Evolutionary conservation across 2,797 vertebrate genomes (phyloP).

Genomic region (Xenentodon cancila): DNA sequence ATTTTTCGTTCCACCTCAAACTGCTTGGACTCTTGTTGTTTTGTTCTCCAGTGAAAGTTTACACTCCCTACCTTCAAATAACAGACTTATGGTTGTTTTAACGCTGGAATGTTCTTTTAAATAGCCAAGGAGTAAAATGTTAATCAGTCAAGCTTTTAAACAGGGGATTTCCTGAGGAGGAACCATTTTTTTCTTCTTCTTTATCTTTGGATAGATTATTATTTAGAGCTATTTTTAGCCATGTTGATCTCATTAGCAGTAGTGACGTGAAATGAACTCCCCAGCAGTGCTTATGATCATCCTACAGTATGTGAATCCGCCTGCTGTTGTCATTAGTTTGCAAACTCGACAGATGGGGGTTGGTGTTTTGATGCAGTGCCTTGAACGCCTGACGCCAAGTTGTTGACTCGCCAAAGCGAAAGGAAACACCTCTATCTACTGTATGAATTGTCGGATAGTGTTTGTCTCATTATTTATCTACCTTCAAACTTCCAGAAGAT

Average conservation of each 20-base stretch:
- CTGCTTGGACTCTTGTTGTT: no score
- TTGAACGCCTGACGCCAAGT: slow-evolving; percentile 15
- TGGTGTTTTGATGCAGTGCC: slow-evolving; percentile 31
- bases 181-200: background rate
- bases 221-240: slow-evolving; percentile 43
- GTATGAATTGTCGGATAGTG: slow-evolving; percentile 7
- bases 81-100: no score
- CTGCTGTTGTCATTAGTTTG: slow-evolving; percentile 46
- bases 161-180: slow-evolving; percentile 19
- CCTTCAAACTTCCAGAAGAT: slow-evolving; percentile 10
- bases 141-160: slow-evolving; percentile 12
- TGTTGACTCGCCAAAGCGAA: slow-evolving; percentile 7
- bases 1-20: no score
- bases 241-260: slow-evolving; percentile 48
- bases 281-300: slow-evolving; percentile 38
- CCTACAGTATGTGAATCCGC: slow-evolving; percentile 11
- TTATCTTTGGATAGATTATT: slow-evolving; percentile 19
- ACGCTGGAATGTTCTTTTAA: no score
- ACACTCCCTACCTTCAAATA: no score
- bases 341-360: slow-evolving; percentile 46
- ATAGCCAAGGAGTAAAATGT: slow-evolving; percentile 21
- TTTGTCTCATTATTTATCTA: slow-evolving; percentile 32
- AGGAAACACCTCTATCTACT: slow-evolving; percentile 25
- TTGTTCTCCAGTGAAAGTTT: no score
- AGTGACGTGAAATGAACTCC: slow-evolving; percentile 35